A percentile compares a stretch with the other conserved stretches of the same genome.
Evolutionary conservation across 2,797 vertebrate genomes (phyloP).

Genomic region (Acanthurus lineatus): DNA sequence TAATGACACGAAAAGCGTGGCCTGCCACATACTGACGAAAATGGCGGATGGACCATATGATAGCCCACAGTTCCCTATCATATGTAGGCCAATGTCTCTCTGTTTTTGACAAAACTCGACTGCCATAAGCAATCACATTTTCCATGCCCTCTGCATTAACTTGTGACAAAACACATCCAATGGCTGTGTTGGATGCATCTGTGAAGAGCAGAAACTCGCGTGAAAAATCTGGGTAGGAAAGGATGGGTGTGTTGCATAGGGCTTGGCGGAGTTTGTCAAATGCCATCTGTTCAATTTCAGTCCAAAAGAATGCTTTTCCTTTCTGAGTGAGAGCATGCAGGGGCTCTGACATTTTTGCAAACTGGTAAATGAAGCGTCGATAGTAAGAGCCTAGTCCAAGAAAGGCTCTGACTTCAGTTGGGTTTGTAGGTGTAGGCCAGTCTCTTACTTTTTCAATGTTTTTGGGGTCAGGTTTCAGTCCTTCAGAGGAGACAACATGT

Average conservation of each 20-base stretch:
- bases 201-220: constrained; percentile 7
- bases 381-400: too few relatives aligned
- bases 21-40: background rate
- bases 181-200: background rate
- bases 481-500: too few relatives aligned
- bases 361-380: background rate
- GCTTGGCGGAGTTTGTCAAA: background rate
- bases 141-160: background rate
- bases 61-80: constrained; percentile 8
- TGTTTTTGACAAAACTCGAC: background rate
- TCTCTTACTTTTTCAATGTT: too few relatives aligned
- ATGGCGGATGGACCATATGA: background rate
- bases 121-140: constrained; percentile 10
- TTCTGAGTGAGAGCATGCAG: constrained; percentile 8
- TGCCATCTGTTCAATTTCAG: background rate
- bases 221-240: constrained; percentile 15
- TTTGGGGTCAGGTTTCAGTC: too few relatives aligned
- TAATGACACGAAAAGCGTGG: background rate
- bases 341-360: background rate
- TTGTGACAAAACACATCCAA: constrained; percentile 10
- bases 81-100: background rate
- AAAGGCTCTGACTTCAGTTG: too few relatives aligned
- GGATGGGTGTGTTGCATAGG: background rate
- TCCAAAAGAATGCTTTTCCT: constrained; percentile 6
- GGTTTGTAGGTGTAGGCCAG: too few relatives aligned